Base-by-base conservation (phyloP, 2,797 vertebrate genomes). In the Tapera naevia region DNA sequence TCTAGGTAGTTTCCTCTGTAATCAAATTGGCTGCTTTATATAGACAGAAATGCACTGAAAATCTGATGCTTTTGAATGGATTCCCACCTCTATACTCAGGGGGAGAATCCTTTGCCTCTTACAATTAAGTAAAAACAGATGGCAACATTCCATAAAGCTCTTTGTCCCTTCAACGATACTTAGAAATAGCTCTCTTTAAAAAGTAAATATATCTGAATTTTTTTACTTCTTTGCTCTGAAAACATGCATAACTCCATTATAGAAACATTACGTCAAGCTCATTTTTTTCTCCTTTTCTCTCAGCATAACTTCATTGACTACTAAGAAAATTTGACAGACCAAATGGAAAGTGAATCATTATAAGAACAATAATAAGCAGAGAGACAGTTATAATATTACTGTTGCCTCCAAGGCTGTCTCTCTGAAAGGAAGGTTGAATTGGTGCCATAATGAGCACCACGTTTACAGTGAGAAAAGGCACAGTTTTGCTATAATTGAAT, bases 251-350 rank as follows among this genome's bases (percentile, higher is more conserved):
- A 41, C 24, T 62, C 35, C 64, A 53, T 46, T 51, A 71, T 0
- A 86, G 43, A 86, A 94, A 83, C 19, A 76, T 21, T 48, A 80
- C 3, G 1, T 71, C 65, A 69, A 57, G 57, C 13, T 50, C 10
- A 9, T 39, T 67, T 61, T n/a, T 62, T 71, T 35, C 32, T 72
- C 24, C 37, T 80, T 74, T 76, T 72, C 69, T 45, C 62, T 81
- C 56, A 70, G 24, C 25, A 33, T 70, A 88, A 84, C 74, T 70
- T 81, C 66, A 92, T 10, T 56, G 39, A 93, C 48, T 33, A 19
- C n/a, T 83, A 65, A 16, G 65, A 86, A 78, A 86, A 94, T 72
- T 48, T 86, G 80, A 90, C 88, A 95, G 56, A 72, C 13, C 80
- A 86, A 90, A 79, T 32, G 64, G 62, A 66, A 91, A 84, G 51